Base-by-base conservation (phyloP, 2,888 invertebrate species). In the Trissoscelio sp. region DNA sequence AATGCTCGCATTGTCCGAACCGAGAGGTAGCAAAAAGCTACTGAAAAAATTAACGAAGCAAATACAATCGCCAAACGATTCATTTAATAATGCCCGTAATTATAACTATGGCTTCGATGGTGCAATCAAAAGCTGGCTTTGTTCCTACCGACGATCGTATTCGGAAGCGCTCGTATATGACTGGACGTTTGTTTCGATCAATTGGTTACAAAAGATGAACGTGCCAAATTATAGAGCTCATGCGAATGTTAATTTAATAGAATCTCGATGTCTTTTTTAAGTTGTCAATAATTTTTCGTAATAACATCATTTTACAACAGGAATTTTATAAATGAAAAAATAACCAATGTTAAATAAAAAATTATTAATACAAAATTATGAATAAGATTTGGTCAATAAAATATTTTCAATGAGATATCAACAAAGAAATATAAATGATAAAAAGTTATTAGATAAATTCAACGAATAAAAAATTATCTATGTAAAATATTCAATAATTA, bases 1-100 rank as follows among this genome's bases (percentile, higher is more conserved):
- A 72, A 75, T 55, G 53, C 62, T 66, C 39, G 66, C 67, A 81
- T 77, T 77, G 77, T 81, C 34, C 66, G 73, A 53, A 39, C 20
- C 67, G 67, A 42, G 67, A 42, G 77, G 81, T 78, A 81, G 81
- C 81, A 81, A 81, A 81, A 81, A 81, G 81, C 81, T 81, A 81
- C 81, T 62, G 81, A 81, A 81, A 81, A 81, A 81, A 81, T 77
- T 67, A 78, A 78, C 77, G 73, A 81, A 77, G 73, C 81, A 73
- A 81, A 81, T 67, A 73, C 77, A 77, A 81, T 77, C 67, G 72
- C 37, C 72, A 81, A 81, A 81, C 62, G 81, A 78, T 78, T 81
- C 81, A 78, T 78, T 81, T 77, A 81, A 78, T 81, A 81, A 81
- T 69, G 72, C 24, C 72, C 73, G 69, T 74, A 78, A 81, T 81